Evolutionary conservation across 2,113 vertebrate species (phyloP).

Genomic region (Holacanthus passer): DNA sequence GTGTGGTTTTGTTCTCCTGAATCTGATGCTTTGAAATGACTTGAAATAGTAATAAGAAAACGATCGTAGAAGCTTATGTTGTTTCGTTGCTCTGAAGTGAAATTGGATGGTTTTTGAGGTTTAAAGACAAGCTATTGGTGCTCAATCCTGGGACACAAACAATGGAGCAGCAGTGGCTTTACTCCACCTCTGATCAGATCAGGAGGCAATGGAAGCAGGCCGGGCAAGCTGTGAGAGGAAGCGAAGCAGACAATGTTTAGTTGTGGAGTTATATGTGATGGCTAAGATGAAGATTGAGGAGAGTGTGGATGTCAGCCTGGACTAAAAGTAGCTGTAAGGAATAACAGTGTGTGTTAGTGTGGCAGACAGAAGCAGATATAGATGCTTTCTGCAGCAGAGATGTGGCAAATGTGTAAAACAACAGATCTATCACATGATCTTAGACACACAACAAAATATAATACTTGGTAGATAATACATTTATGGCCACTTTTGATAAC

Average conservation of each 20-base stretch:
- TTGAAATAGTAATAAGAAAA: constrained; percentile 1
- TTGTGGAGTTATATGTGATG: background rate
- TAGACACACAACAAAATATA: background rate
- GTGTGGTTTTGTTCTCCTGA: background rate
- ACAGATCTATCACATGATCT: background rate
- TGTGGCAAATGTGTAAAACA: background rate
- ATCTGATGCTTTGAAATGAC: constrained; percentile 5
- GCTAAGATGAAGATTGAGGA: background rate
- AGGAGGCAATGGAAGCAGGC: background rate
- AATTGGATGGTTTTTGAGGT: constrained; percentile 1
- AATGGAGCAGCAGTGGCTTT: background rate
- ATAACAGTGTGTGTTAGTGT: no score
- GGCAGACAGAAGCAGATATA: background rate
- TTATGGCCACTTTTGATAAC: background rate
- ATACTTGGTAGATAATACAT: background rate
- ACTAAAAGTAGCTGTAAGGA: background rate
- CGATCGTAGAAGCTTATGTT: background rate
- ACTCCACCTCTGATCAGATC: background rate
- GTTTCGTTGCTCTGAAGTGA: background rate
- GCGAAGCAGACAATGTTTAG: background rate
- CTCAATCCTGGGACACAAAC: background rate
- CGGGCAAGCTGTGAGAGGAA: background rate
- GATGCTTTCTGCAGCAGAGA: background rate
- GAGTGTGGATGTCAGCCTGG: background rate
- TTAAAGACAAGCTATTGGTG: background rate